Evolutionary conservation across 2,113 vertebrate species (phyloP).

Genomic region (Fregata magnificens): DNA sequence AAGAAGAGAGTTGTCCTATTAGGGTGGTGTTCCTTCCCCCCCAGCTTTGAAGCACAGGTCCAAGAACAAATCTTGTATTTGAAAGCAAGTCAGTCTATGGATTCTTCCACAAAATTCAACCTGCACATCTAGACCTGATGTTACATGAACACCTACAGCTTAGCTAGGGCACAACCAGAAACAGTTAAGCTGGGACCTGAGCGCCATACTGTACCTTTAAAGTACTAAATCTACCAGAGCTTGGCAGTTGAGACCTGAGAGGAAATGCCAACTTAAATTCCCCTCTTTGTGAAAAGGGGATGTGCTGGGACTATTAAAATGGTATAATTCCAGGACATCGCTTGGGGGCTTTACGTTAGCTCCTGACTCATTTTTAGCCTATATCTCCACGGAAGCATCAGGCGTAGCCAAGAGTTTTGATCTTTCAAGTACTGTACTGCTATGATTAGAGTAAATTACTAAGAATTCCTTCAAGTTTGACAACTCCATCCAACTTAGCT

Average conservation of each 20-base stretch:
- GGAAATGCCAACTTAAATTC: neutral
- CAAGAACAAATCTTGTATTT: neutral
- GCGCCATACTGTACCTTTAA: neutral
- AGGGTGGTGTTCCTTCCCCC: neutral
- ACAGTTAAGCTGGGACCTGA: neutral
- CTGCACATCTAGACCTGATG: neutral
- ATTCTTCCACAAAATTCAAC: neutral
- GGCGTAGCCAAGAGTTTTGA: neutral
- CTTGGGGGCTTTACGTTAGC: neutral
- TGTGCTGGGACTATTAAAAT: neutral
- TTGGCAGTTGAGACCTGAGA: neutral
- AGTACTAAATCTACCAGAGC: neutral
- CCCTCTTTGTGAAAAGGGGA: neutral
- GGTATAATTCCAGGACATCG: neutral
- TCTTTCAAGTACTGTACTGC: neutral
- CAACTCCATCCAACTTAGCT: neutral
- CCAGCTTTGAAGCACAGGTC: neutral
- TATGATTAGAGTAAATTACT: neutral
- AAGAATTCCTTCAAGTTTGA: neutral
- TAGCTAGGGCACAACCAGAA: neutral
- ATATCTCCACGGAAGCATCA: neutral
- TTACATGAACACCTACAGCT: neutral
- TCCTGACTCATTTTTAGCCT: neutral
- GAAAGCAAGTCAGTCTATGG: neutral
- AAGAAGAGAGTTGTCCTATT: conserved; percentile 59